A percentile compares a stretch with the other conserved stretches of the same genome.
These are phyloP conservation scores for Colius striatus DNA, from an alignment of 2,113 vertebrate species.

Conservation along the genomic window DNA sequence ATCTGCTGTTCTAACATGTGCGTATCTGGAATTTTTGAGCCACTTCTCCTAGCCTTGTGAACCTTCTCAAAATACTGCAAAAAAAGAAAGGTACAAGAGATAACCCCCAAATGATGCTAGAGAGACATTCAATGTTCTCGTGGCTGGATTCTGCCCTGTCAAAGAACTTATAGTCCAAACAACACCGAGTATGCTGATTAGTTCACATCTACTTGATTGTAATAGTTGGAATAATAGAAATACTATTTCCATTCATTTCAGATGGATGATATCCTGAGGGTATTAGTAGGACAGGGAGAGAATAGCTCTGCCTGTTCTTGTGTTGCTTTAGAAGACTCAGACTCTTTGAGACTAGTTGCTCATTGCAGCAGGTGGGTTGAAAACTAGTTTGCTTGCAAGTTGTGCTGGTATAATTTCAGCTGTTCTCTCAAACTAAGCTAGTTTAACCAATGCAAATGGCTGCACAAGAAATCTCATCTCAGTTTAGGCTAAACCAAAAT, in stretches of 20 bases:
- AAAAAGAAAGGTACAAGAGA: neutral
- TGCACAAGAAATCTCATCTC: neutral
- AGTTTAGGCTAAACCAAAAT: neutral
- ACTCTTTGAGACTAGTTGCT: neutral
- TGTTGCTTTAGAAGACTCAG: neutral
- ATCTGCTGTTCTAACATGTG: slow-evolving; percentile 3
- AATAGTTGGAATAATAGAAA: neutral
- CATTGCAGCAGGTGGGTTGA: neutral
- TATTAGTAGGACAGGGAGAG: neutral
- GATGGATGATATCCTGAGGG: neutral
- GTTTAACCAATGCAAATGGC: neutral
- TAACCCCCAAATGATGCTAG: neutral
- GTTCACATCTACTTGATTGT: neutral
- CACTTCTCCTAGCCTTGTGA: neutral
- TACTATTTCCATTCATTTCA: neutral
- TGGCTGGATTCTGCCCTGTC: neutral
- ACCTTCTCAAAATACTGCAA: neutral
- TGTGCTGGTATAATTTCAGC: neutral
- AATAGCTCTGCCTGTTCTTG: neutral
- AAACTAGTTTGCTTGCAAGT: neutral
- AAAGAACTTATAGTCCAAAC: neutral
- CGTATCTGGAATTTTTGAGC: slow-evolving; percentile 15
- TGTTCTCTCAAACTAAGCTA: neutral
- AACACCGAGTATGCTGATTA: neutral
- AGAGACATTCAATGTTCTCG: neutral